Conservation (phyloP, 2,797 vertebrate species). For the Cyprinella venusta region DNA sequence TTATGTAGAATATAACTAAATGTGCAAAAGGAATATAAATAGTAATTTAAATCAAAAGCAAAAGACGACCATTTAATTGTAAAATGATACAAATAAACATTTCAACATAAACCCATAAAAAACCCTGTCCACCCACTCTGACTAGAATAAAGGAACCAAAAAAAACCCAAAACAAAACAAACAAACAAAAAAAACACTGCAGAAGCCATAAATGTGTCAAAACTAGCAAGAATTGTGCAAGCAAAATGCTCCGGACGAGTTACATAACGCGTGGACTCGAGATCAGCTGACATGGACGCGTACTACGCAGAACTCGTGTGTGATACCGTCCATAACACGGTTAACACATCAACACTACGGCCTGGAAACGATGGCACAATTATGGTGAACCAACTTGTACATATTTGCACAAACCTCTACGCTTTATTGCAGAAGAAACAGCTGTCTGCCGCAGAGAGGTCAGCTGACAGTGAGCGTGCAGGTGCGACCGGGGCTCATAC, state of each 20-base stretch:
- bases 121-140: background rate
- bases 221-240: background rate
- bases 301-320: background rate
- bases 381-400: background rate
- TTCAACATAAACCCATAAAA: background rate
- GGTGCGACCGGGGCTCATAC: background rate
- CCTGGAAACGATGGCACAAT: background rate
- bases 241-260: background rate
- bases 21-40: background rate
- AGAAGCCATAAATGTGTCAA: background rate
- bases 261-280: background rate
- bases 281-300: slow-evolving; percentile 11
- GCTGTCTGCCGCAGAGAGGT: background rate
- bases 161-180: too few species aligned
- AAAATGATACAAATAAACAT: background rate
- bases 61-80: background rate
- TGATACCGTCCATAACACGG: background rate
- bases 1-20: background rate
- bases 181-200: background rate
- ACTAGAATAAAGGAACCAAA: background rate
- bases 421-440: background rate
- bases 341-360: slow-evolving; percentile 4
- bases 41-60: background rate
- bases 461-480: background rate
- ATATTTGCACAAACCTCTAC: background rate